Conservation (phyloP, 2,888 invertebrate genomes). For the Tetanocera ferruginea region DNA sequence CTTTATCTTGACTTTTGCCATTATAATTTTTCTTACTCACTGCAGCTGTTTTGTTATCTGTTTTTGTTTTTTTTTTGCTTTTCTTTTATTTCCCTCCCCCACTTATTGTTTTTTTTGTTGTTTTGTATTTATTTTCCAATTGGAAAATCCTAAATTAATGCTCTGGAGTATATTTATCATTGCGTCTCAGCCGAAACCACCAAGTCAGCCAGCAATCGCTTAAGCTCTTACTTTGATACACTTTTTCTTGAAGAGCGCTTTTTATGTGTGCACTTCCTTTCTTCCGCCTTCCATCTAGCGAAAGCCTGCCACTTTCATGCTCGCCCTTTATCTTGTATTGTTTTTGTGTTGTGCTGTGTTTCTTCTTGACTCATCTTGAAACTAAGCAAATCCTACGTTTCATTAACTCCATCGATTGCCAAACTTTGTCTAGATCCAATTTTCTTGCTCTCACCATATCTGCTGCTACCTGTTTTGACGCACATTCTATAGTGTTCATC, state of each 20-base stretch:
- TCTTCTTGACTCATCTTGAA: background rate
- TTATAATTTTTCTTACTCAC: constrained; percentile 5
- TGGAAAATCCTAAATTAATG: constrained; percentile 46
- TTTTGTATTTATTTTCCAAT: constrained; percentile 49
- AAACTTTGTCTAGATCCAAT: constrained; percentile 29
- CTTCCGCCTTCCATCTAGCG: background rate
- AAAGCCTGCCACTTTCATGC: background rate
- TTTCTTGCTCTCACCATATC: background rate
- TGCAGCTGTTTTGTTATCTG: background rate
- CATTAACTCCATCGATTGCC: constrained; percentile 38
- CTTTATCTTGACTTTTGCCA: constrained; percentile 13
- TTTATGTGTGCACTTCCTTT: background rate
- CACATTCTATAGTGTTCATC: too few relatives aligned
- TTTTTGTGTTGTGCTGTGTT: background rate
- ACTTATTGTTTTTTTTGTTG: background rate
- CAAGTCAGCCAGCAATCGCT: background rate
- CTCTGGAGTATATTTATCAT: constrained; percentile 54
- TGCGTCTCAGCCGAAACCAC: constrained; percentile 29
- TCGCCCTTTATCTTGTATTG: background rate
- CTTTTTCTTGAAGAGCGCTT: too few relatives aligned
- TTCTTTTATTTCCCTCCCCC: background rate
- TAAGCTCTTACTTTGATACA: background rate
- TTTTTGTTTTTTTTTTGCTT: background rate
- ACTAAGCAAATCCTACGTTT: constrained; percentile 32
- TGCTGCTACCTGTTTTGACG: too few relatives aligned